phyloP scores from a whole-genome alignment of 2,113 vertebrate species.

The Oryzias javanicus region DNA sequence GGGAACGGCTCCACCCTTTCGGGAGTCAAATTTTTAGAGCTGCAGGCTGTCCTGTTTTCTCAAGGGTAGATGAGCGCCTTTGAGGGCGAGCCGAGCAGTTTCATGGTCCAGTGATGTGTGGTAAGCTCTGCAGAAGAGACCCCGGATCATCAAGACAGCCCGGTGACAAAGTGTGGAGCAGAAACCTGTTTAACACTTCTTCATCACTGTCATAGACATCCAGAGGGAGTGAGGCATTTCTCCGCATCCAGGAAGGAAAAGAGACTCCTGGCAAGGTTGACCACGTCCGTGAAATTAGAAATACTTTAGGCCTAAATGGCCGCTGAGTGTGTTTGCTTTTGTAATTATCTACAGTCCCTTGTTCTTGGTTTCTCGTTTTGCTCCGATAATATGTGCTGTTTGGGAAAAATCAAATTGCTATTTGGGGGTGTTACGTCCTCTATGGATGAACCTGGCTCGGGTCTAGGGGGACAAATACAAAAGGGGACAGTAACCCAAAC shows the following conservation, averaged over 20 bases:
- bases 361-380: slow-evolving; percentile 17
- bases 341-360: slow-evolving; percentile 62
- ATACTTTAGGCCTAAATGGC: slow-evolving; percentile 60
- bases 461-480: no score
- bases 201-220: slow-evolving; percentile 54
- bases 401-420: slow-evolving; percentile 62
- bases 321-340: slow-evolving; percentile 65
- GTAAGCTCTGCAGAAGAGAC: slow-evolving; percentile 34
- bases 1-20: slow-evolving; percentile 22
- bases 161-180: slow-evolving; percentile 56
- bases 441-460: no score
- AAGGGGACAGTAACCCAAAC: no score
- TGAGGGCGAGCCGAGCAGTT: slow-evolving; percentile 57
- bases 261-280: slow-evolving; percentile 60
- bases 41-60: slow-evolving; percentile 43
- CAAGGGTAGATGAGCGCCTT: slow-evolving; percentile 57
- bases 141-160: slow-evolving; percentile 39
- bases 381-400: slow-evolving; percentile 26
- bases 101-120: slow-evolving; percentile 50
- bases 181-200: slow-evolving; percentile 63
- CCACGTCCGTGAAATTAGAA: slow-evolving; percentile 76
- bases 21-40: slow-evolving; percentile 49
- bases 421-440: slow-evolving; percentile 15
- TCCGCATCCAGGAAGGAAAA: slow-evolving; percentile 31
- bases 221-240: slow-evolving; percentile 35